phyloP scores from a whole-genome alignment of 2,113 vertebrate genomes.

The Rallus limicola region DNA sequence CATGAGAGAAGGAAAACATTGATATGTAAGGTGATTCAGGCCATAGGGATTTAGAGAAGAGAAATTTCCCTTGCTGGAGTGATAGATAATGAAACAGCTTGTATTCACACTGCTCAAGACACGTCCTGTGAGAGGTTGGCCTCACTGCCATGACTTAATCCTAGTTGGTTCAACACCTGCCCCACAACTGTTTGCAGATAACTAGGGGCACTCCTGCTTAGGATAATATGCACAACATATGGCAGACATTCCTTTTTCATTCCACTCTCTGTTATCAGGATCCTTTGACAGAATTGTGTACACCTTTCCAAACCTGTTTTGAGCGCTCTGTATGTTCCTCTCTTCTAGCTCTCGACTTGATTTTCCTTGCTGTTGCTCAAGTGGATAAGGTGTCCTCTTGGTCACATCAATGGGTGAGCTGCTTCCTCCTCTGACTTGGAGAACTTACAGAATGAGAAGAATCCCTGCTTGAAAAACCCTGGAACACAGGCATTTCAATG shows the following conservation, averaged over 20 bases:
- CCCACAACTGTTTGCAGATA: neutral
- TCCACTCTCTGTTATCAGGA: neutral
- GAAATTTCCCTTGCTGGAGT: neutral
- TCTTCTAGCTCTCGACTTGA: neutral
- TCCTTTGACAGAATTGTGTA: neutral
- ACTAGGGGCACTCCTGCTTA: neutral
- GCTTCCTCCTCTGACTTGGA: neutral
- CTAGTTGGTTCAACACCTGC: neutral
- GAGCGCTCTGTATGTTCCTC: too few relatives aligned
- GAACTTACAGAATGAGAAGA: neutral
- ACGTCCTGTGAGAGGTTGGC: neutral
- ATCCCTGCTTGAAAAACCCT: neutral
- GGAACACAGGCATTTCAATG: neutral
- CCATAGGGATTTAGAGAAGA: neutral
- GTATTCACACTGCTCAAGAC: neutral
- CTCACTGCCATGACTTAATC: neutral
- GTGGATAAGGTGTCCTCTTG: neutral
- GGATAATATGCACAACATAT: rapidly evolving
- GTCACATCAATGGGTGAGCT: neutral
- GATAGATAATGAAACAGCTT: neutral
- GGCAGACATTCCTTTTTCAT: neutral
- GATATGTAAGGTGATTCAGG: neutral
- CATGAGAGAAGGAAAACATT: neutral
- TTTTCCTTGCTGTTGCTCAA: neutral
- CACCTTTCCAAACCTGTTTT: neutral